A percentile compares a stretch with the other conserved stretches of the same genome.
Conservation (phyloP, 2,113 vertebrate species). For the Diadophis punctatus region DNA sequence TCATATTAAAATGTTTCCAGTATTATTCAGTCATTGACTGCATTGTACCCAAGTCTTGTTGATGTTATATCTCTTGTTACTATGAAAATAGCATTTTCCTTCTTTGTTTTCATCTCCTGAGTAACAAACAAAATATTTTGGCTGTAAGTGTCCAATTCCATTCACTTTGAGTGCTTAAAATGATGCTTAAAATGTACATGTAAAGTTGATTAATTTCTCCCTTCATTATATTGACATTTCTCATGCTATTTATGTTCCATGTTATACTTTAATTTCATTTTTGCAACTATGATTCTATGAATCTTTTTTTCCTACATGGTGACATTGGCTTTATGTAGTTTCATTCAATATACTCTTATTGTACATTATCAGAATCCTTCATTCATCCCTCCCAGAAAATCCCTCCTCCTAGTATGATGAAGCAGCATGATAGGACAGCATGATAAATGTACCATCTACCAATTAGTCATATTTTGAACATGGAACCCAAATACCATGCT, state of each 20-base stretch:
- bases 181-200: background rate
- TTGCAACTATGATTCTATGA: background rate
- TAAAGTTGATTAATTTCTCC: background rate
- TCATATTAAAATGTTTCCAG: background rate
- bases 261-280: background rate
- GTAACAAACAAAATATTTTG: background rate
- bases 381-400: background rate
- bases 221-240: background rate
- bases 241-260: background rate
- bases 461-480: background rate
- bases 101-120: background rate
- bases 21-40: background rate
- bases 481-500: background rate
- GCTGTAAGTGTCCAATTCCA: background rate
- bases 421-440: background rate
- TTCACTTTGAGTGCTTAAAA: background rate
- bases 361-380: background rate
- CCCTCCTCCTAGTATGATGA: background rate
- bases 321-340: background rate
- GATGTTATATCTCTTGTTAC: background rate
- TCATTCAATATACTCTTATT: background rate
- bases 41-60: background rate
- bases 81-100: background rate
- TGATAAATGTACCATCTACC: background rate
- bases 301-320: background rate